Conservation (phyloP, 2,797 vertebrate genomes). For the Darevskia mixta region DNA sequence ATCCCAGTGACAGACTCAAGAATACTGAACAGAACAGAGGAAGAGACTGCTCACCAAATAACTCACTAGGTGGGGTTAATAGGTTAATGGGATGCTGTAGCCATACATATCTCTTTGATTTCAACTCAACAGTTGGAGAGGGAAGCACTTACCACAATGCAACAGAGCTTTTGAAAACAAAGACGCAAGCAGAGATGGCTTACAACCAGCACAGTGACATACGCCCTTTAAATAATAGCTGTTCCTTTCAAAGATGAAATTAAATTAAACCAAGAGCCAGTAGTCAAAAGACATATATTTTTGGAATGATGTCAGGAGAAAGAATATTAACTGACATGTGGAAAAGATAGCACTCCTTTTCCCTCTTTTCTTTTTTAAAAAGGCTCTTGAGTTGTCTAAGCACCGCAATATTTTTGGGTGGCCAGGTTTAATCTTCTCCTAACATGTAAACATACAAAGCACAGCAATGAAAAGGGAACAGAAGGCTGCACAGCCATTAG, state of each 20-base stretch:
- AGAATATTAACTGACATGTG: neutral
- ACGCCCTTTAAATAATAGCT: neutral
- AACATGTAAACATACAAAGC: conserved; percentile 4
- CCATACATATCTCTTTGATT: conserved; percentile 18
- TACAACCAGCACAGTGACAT: neutral
- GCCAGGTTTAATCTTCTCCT: neutral
- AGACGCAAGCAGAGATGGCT: conserved; percentile 5
- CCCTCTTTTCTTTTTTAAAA: neutral
- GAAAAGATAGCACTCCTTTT: neutral
- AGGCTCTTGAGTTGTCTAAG: neutral
- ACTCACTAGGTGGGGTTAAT: conserved; percentile 3
- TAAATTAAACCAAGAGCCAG: conserved; percentile 3
- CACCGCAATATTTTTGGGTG: neutral
- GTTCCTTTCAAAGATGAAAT: conserved; percentile 34
- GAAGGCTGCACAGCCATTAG: conserved; percentile 8
- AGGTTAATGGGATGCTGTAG: conserved; percentile 25
- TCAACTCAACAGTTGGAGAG: neutral
- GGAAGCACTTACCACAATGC: neutral
- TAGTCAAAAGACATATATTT: conserved; percentile 4
- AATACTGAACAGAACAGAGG: neutral
- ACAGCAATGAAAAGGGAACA: rapidly evolving
- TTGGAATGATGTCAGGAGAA: neutral
- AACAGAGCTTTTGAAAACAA: conserved; percentile 21
- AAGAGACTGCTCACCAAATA: neutral
- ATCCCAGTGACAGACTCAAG: neutral